Evolutionary conservation across 2,113 vertebrate species (phyloP).

Genomic region (Nesogale talazaci): DNA sequence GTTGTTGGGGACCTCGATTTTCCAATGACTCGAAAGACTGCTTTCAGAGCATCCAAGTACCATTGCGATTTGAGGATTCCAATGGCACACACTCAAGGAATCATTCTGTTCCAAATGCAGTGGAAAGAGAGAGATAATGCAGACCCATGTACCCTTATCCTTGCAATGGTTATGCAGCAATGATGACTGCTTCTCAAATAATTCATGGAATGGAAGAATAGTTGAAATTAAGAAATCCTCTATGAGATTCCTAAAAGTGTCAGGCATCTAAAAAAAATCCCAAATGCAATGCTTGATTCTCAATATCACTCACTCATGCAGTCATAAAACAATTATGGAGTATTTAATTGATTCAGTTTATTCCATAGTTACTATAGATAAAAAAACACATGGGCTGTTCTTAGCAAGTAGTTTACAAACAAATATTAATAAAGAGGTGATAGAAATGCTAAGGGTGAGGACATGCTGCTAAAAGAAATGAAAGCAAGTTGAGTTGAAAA

Average conservation of each 20-base stretch:
- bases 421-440: too few species aligned
- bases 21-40: background rate
- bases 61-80: background rate
- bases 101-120: background rate
- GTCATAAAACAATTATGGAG: too few species aligned
- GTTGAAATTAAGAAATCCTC: background rate
- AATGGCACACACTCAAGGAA: background rate
- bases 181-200: background rate
- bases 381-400: too few species aligned
- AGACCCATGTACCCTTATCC: background rate
- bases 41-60: background rate
- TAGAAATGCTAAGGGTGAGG: too few species aligned
- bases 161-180: background rate
- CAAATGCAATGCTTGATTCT: background rate
- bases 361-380: too few species aligned
- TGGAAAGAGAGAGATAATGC: background rate
- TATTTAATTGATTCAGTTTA: too few species aligned
- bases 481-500: too few species aligned
- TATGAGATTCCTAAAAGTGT: background rate
- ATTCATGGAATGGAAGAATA: conserved; percentile 44
- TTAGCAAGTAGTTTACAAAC: too few species aligned
- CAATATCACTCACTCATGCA: too few species aligned
- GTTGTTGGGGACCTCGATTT: background rate
- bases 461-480: too few species aligned
- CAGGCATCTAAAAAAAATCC: conserved; percentile 22